These are phyloP conservation scores for Eugnorisma glareosa DNA, from an alignment of 2,888 invertebrate species.

Conservation along the genomic window DNA sequence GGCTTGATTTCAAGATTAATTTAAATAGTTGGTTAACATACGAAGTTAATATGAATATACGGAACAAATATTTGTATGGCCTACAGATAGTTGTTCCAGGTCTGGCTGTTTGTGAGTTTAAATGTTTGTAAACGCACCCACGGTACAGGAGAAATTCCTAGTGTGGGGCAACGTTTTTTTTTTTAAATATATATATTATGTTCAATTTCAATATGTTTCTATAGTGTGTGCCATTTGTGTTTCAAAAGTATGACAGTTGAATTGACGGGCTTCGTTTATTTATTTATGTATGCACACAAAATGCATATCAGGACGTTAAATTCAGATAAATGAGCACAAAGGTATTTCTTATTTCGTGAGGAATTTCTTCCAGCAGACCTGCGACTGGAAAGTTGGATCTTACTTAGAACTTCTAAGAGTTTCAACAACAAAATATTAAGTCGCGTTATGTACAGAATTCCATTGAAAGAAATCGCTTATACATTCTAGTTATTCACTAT, in stretches of 20 bases:
- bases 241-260: not conserved
- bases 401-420: not conserved
- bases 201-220: not conserved
- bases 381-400: not conserved
- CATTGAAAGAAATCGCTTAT: not conserved
- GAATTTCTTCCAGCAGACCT: not conserved
- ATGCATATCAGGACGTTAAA: not conserved
- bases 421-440: not conserved
- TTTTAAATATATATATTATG: too few relatives aligned
- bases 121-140: too few relatives aligned
- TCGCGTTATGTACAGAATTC: not conserved
- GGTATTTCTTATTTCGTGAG: not conserved
- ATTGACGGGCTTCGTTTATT: not conserved
- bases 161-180: too few relatives aligned
- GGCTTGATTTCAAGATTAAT: constrained; percentile 18
- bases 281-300: not conserved
- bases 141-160: too few relatives aligned
- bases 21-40: not conserved
- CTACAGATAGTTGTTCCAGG: too few relatives aligned
- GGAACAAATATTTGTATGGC: too few relatives aligned
- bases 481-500: not conserved
- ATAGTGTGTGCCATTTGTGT: not conserved
- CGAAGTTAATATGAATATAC: not conserved
- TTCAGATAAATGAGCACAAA: not conserved
- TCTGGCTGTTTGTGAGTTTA: too few relatives aligned